Base-by-base conservation (phyloP, 2,113 vertebrate species). In the Psephotus haematonotus region DNA sequence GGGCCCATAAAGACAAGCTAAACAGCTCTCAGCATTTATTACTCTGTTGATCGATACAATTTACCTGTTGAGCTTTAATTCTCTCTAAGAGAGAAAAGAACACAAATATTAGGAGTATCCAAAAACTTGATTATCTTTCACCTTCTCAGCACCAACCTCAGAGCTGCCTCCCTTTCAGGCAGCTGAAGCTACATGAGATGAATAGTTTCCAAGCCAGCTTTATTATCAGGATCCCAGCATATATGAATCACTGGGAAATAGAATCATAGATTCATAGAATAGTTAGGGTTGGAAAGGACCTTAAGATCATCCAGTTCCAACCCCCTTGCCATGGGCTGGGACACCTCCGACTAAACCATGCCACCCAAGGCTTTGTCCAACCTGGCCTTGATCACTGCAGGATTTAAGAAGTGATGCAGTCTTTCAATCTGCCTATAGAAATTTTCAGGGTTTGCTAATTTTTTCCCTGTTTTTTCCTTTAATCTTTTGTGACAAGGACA, bases 141-240 rank as follows among this genome's bases (percentile, higher is more conserved):
- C 1, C 13, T 78, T 63, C 11, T 59, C 31, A 49, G 6, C 11
- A 59, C 2, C 16, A 78, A 3, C 18, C 33, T 46, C 52, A 68
- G 33, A 46, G 5, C 41, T 37, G 15, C 12, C 22, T 13, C 74
- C 41, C 20, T 64, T 75, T 64, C n/a, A 70, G 50, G 18, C 7
- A 71, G 29, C 11, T 82, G 28, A 60, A 71, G 31, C 3, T 82
- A 62, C 11, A 53, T 19, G 41, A 74, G 15, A 57, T 20, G 1
- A 87, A 64, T 17, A 0, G 0, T 41, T 87, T 74, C 22, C 0
- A 3, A 47, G 44, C 4, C 33, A 55, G 7, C 11, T 74, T 44
- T 68, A 13, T 49, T 69, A 7, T 57, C 41, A 63, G 31, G 35
- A 37, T 6, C 16, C 20, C n/a, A 43, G 6, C 3, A 23, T n/a